Evolutionary conservation across 2,888 invertebrate species (phyloP), one percentile per base, ranked within the genome.

Genomic region (Carabus problematicus): DNA sequence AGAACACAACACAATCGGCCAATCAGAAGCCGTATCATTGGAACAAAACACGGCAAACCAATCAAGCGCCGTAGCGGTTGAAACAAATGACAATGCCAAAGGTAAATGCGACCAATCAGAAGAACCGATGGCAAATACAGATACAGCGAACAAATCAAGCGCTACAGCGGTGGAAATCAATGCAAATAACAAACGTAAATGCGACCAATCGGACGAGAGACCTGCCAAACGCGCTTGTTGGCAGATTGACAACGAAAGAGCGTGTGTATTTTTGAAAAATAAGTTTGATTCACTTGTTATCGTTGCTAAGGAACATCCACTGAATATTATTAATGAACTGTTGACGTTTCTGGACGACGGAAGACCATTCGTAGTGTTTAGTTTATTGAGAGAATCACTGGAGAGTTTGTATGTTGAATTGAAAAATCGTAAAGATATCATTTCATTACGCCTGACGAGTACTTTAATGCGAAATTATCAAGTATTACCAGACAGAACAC

Each of bases 381-480:
- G 90, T 76, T 85, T 86, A 72, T 88, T 90, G 75, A 88, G 91
- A 72, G 95, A 97, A 84, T 91, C 95, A 0, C 82, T 98, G 45
- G 88, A 93, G 78, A 93, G 95, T 72, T 86, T 95, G 70, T 97
- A 93, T 79, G 83, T 89, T 64, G 87, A 89, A 74, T 81, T 98
- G 64, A 95, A 94, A 79, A 85, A 89, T 66, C 84, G 87, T 62
- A 85, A 85, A 68, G 88, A 89, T 78, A 88, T 92, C 14, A 87
- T 94, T 8, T 91, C 90, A 76, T 81, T 98, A 47, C 89, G 89
- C 78, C 81, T 99, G 8, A 89, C 90, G 47, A 93, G 92, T 74
- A 95, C 92, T 77, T 98, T 97, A 89, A 84, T 94, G 80, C 86
- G 97, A 73, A 89, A 90, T 75, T 96, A 96, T 84, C 98, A 98